phyloP scores from a whole-genome alignment of 2,113 vertebrate species.

The Origma solitaria region DNA sequence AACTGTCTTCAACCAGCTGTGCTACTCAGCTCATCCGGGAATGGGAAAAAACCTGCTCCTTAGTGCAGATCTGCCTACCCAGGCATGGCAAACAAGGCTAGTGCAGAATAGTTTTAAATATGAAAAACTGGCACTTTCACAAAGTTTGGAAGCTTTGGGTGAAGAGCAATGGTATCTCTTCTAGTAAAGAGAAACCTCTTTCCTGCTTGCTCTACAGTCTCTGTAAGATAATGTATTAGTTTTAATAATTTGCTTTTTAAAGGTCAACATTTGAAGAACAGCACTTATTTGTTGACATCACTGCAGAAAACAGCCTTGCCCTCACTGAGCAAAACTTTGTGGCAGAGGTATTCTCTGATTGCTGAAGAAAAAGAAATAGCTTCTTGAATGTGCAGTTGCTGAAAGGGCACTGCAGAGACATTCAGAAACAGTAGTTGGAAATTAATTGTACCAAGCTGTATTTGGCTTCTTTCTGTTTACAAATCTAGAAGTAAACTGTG shows the following conservation, averaged over 20 bases:
- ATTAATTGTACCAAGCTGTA: neutral
- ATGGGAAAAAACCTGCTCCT: neutral
- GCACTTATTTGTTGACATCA: constrained; percentile 17
- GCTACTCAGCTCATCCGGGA: constrained; percentile 35
- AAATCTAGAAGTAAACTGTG: neutral
- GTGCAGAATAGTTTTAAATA: neutral
- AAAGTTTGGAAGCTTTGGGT: neutral
- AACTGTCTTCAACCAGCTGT: constrained; percentile 59
- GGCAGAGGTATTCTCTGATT: neutral
- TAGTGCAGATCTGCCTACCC: neutral
- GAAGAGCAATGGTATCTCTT: neutral
- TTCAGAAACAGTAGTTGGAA: neutral
- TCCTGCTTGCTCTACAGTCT: neutral
- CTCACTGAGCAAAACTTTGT: constrained; percentile 17
- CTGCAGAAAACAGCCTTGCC: neutral
- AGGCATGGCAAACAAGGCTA: neutral
- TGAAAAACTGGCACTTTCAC: neutral
- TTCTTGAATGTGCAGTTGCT: neutral
- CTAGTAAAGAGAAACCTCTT: neutral
- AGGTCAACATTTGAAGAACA: constrained; percentile 33
- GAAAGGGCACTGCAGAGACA: neutral
- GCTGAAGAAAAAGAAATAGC: constrained; percentile 9
- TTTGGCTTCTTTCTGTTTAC: neutral
- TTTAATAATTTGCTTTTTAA: neutral
- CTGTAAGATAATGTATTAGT: constrained; percentile 9